A percentile compares a stretch with the other conserved stretches of the same genome.
Conservation (phyloP, 2,888 invertebrate genomes). For the Disparrhopalites patrizii region DNA sequence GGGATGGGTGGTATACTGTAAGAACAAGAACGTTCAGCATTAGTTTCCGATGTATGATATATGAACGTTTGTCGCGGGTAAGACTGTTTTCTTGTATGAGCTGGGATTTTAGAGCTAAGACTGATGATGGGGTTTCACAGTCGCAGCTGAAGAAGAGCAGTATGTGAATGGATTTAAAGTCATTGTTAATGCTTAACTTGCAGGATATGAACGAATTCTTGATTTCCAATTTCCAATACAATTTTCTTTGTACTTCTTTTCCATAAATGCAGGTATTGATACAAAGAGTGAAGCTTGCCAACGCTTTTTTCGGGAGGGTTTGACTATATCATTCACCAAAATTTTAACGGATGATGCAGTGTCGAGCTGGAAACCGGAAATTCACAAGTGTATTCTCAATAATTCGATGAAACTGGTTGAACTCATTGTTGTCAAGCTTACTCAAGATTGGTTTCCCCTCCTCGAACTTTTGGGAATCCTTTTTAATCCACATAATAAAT, state of each 20-base stretch:
- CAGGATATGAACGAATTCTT: neutral
- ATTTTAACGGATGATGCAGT: constrained; percentile 97
- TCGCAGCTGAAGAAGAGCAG: neutral
- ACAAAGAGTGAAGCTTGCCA: constrained; percentile 84
- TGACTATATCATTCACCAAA: constrained; percentile 91
- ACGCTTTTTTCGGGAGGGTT: constrained; percentile 88
- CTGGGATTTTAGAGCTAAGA: too few relatives aligned
- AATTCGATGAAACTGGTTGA: constrained; percentile 90
- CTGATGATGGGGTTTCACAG: too few relatives aligned
- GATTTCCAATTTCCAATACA: neutral
- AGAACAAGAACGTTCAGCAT: too few relatives aligned
- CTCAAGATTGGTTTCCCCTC: constrained; percentile 84
- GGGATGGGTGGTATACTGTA: too few relatives aligned
- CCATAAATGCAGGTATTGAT: constrained; percentile 66
- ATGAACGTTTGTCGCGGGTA: too few relatives aligned
- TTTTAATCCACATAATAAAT: constrained; percentile 93
- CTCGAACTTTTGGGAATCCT: constrained; percentile 88
- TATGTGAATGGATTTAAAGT: too few relatives aligned
- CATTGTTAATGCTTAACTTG: neutral
- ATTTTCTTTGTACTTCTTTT: constrained; percentile 1
- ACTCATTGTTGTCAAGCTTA: constrained; percentile 85
- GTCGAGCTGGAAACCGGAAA: constrained; percentile 95
- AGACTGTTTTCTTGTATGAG: too few relatives aligned
- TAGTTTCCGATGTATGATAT: too few relatives aligned
- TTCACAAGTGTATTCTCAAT: constrained; percentile 89